Percentiles rank a stretch among this genome's conserved stretches.
These are phyloP conservation scores for Oreochromis spilurus DNA, from an alignment of 2,113 vertebrate species.

Conservation along the genomic window DNA sequence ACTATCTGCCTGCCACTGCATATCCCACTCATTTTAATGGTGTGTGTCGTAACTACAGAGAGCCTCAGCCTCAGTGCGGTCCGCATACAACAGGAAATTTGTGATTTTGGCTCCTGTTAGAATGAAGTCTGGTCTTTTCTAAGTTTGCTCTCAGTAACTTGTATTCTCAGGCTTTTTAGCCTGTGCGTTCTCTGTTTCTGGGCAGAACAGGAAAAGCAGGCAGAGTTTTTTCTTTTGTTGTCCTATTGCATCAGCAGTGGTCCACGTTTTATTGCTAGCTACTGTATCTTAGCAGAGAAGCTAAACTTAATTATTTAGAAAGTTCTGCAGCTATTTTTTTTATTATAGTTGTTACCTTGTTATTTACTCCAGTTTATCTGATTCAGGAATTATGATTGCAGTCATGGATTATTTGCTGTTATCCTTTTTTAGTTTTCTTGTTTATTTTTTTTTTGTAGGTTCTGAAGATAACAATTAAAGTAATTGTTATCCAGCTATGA, in stretches of 20 bases:
- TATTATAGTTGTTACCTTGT: neutral
- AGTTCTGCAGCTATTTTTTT: neutral
- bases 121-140: neutral
- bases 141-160: neutral
- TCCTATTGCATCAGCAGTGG: neutral
- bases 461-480: neutral
- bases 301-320: neutral
- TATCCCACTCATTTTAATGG: neutral
- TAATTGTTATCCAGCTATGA: neutral
- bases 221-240: neutral
- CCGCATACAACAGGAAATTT: neutral
- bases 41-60: neutral
- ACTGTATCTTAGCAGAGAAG: neutral
- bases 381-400: neutral
- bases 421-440: neutral
- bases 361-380: neutral
- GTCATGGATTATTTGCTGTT: neutral
- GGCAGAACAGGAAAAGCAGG: neutral
- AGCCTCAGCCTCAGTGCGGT: neutral
- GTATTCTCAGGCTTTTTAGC: neutral
- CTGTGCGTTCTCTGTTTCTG: neutral
- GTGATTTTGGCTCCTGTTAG: neutral
- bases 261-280: neutral
- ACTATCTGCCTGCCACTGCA: neutral
- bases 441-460: neutral